A percentile compares a stretch with the other conserved stretches of the same genome.
These are phyloP conservation scores for Calycopis cecrops DNA, from an alignment of 1,140 invertebrate species.

Conservation along the genomic window DNA sequence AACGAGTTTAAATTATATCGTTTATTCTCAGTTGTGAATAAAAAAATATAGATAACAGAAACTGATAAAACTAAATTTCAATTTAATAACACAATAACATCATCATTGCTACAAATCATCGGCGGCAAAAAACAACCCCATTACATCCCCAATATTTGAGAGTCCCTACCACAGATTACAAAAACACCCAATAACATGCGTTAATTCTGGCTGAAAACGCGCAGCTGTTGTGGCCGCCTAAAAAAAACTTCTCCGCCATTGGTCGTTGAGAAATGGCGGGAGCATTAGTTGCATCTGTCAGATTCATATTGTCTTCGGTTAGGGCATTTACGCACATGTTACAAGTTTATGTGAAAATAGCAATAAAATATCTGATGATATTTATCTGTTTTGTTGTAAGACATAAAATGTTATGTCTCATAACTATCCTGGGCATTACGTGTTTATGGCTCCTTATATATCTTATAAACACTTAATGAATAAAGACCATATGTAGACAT, in stretches of 20 bases:
- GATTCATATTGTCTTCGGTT: conserved; percentile 54
- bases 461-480: not conserved
- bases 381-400: conserved; percentile 13
- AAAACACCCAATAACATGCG: conserved; percentile 60
- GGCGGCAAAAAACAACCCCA: conserved; percentile 21
- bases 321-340: conserved; percentile 26
- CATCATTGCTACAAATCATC: conserved; percentile 27
- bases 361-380: conserved; percentile 24
- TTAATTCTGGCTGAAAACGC: conserved; percentile 49
- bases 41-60: conserved; percentile 13
- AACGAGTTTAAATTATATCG: too few species aligned
- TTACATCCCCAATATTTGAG: conserved; percentile 18
- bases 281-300: conserved; percentile 64
- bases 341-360: conserved; percentile 33
- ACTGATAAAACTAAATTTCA: conserved; percentile 21
- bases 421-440: not conserved
- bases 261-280: conserved; percentile 44
- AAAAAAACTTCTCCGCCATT: conserved; percentile 55
- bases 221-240: conserved; percentile 54
- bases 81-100: conserved; percentile 25
- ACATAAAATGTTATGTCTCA: conserved; percentile 7
- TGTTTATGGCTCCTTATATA: conserved; percentile 1
- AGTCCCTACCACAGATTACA: conserved; percentile 35
- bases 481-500: not conserved
- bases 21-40: not conserved